Evolutionary conservation across 2,113 vertebrate species (phyloP), one percentile per base, ranked within the genome.

Genomic region (Sorex fumeus): DNA sequence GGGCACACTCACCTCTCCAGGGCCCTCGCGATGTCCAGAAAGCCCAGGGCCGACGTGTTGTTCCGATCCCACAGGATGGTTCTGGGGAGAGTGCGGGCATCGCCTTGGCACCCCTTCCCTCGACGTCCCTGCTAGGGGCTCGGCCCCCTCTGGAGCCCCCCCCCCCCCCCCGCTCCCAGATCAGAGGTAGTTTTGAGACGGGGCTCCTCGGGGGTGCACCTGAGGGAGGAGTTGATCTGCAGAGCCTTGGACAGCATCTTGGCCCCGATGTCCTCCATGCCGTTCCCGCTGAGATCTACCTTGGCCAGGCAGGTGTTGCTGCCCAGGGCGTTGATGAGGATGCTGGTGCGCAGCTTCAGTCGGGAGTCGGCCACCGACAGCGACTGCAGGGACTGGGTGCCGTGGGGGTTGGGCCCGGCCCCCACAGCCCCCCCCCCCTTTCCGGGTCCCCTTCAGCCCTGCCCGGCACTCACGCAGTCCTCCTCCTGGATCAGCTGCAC

Each of bases 161-260:
- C 12, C 45, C 70, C 47, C 50, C 70, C 69, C 25, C 2, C 64
- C 81, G 77, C 79, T 34, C 60, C 21, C 66, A 32, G 75, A 62
- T 87, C 64, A 60, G 45, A 70, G 30, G 50, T 25, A 32, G 60
- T 62, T 80, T 84, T 47, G 66, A 36, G 88, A 32, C 86, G 47
- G 45, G n/a, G 45, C 28, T 75, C 34, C 64, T 23, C 15, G 28
- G 69, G 69, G 62, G n/a, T 19, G n/a, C 89, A 99, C 99, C 99
- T 98, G 85, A 99, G 98, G 0, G 98, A 99, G 50, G 98, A 99
- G 95, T 99, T 99, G 96, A 99, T 99, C 97, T 99, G 99, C 93
- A 99, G 95, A 28, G 99, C 98, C 96, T 99, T 99, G 91, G 98
- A 99, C 32, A 99, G 98, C 99, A 99, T 99, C 97, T 99, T 98